phyloP scores from a whole-genome alignment of 2,888 invertebrate genomes.

The Pasiphila rectangulata region DNA sequence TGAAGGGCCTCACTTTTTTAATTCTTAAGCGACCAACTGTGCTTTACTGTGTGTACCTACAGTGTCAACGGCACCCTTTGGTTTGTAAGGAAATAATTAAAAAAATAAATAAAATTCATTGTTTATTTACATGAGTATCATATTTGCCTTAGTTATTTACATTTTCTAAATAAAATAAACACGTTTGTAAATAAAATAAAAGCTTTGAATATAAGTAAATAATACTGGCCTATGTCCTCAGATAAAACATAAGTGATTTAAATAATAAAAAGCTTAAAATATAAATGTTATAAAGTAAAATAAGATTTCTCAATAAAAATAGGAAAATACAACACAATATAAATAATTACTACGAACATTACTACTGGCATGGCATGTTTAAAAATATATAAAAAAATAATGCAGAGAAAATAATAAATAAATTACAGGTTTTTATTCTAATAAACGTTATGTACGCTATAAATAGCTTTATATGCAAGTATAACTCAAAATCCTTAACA shows the following conservation, averaged over 20 bases:
- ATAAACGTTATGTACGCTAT: conserved; percentile 41
- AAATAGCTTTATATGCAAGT: conserved; percentile 31
- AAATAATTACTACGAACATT: too few species aligned
- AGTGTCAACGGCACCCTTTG: too few species aligned
- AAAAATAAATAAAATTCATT: neutral
- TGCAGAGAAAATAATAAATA: neutral
- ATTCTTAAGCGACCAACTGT: too few species aligned
- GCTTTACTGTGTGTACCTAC: too few species aligned
- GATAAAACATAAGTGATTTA: too few species aligned
- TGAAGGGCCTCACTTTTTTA: too few species aligned
- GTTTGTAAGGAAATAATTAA: too few species aligned
- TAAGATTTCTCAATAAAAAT: neutral
- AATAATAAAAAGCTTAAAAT: neutral
- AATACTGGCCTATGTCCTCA: neutral
- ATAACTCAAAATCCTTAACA: conserved; percentile 51
- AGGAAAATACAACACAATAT: too few species aligned
- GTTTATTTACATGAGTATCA: conserved; percentile 2
- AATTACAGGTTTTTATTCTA: neutral
- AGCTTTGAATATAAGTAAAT: neutral
- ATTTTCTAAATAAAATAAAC: neutral
- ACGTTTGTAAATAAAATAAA: neutral
- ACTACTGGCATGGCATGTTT: too few species aligned
- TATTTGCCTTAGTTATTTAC: neutral
- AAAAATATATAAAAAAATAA: too few species aligned
- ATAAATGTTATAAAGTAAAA: neutral